Percentiles rank a stretch among this genome's conserved stretches.
These are phyloP conservation scores for Macquaria ambigua DNA, from an alignment of 2,113 vertebrate species.

Conservation along the genomic window DNA sequence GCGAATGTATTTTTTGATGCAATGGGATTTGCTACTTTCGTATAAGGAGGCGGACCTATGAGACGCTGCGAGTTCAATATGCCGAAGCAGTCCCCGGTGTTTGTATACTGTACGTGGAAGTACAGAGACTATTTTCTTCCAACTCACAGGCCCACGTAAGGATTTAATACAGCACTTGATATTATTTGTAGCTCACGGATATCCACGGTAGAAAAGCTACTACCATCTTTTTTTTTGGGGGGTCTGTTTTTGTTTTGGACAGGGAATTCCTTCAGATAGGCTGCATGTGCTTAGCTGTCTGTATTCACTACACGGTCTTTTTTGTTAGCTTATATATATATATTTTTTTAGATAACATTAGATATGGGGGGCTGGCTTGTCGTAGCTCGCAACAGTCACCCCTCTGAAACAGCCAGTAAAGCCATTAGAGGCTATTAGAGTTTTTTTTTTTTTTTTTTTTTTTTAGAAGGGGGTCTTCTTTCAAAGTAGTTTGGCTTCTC, in stretches of 20 bases:
- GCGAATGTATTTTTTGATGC: slow-evolving; percentile 45
- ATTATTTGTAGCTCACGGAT: slow-evolving; percentile 27
- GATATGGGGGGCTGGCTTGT: slow-evolving; percentile 54
- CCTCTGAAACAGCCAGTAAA: slow-evolving; percentile 49
- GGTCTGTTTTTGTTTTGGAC: slow-evolving; percentile 40
- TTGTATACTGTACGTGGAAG: slow-evolving; percentile 81
- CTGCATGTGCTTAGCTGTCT: slow-evolving; percentile 62
- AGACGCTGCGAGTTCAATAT: slow-evolving; percentile 71
- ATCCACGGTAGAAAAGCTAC: slow-evolving; percentile 22
- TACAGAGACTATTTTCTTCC: slow-evolving; percentile 66
- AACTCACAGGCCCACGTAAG: slow-evolving; percentile 58
- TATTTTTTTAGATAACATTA: slow-evolving; percentile 13
- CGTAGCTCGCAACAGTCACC: slow-evolving; percentile 28
- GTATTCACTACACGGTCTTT: slow-evolving; percentile 5
- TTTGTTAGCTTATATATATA: not conserved
- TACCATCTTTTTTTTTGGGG: slow-evolving; percentile 19
- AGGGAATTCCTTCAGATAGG: slow-evolving; percentile 51
- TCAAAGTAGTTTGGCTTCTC: slow-evolving; percentile 41
- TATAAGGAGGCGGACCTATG: slow-evolving; percentile 78
- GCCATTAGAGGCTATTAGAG: slow-evolving; percentile 45
- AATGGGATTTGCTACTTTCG: slow-evolving; percentile 74
- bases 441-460: slow-evolving; percentile 5
- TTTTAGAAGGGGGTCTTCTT: slow-evolving; percentile 22
- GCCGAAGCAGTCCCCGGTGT: slow-evolving; percentile 72
- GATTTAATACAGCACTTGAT: slow-evolving; percentile 65